Conservation (phyloP, 2,113 vertebrate species). For the Ancistrus triradiatus region DNA sequence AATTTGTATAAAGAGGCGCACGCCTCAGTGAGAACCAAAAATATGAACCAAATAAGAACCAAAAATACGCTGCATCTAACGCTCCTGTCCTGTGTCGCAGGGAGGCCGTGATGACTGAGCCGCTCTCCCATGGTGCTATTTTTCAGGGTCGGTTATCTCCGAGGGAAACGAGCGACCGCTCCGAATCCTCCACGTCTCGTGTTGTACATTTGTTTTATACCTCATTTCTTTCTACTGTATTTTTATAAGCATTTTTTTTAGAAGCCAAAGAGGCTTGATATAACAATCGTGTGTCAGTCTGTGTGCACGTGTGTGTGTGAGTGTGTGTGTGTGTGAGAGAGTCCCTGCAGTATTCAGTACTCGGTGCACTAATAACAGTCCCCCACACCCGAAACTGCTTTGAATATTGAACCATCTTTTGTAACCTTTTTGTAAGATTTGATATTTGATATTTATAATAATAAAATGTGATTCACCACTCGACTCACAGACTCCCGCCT, state of each 20-base stretch:
- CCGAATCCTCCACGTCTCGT: conserved; percentile 56
- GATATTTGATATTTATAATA: conserved; percentile 73
- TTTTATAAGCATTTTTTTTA: conserved; percentile 63
- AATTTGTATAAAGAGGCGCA: background rate
- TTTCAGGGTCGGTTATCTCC: conserved; percentile 35
- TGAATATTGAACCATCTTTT: conserved; percentile 9
- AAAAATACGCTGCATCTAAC: no score
- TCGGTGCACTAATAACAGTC: conserved; percentile 47
- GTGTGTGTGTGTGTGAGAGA: no score
- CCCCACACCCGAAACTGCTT: conserved; percentile 25
- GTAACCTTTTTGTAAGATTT: conserved; percentile 52
- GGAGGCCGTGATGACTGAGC: conserved; percentile 58
- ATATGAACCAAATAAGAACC: no score
- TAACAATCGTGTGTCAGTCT: conserved; percentile 24
- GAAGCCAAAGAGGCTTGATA: conserved; percentile 41
- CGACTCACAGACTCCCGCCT: no score
- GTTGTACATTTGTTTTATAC: conserved; percentile 86
- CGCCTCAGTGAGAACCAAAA: no score
- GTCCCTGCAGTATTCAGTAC: no score
- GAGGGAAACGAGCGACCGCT: conserved; percentile 9
- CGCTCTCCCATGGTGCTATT: conserved; percentile 61
- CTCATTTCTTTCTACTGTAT: conserved; percentile 91
- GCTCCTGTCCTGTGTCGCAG: conserved; percentile 51
- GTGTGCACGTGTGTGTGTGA: conserved; percentile 18
- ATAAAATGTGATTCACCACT: conserved; percentile 63